A percentile compares a stretch with the other conserved stretches of the same genome.
These are phyloP conservation scores for Noctua fimbriata DNA, from an alignment of 2,888 invertebrate genomes.

Conservation along the genomic window DNA sequence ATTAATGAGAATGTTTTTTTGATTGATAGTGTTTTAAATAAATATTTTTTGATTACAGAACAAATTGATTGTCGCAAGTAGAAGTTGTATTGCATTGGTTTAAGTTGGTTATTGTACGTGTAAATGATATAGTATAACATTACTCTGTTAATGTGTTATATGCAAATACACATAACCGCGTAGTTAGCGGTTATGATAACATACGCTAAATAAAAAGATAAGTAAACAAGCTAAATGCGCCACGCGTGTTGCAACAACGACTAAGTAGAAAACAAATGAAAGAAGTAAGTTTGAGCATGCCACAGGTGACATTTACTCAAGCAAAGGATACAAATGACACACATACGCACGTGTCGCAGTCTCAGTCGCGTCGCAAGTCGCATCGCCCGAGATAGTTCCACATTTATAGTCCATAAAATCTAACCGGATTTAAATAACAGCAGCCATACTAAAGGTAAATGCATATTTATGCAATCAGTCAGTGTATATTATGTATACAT, in stretches of 20 bases:
- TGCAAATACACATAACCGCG: too few species aligned
- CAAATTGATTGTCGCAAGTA: not conserved
- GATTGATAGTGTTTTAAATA: conserved; percentile 25
- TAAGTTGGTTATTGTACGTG: not conserved
- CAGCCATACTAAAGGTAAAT: too few species aligned
- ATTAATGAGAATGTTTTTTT: conserved; percentile 23
- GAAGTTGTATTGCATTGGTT: not conserved
- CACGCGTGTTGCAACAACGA: not conserved
- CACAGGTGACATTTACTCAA: not conserved
- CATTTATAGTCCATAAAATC: not conserved
- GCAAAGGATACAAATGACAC: not conserved
- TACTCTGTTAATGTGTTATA: not conserved
- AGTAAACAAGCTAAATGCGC: too few species aligned
- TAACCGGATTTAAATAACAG: not conserved
- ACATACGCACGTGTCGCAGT: not conserved
- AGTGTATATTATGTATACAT: too few species aligned
- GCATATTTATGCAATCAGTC: too few species aligned
- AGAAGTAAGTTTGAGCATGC: not conserved
- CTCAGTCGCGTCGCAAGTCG: not conserved
- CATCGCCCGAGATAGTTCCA: not conserved
- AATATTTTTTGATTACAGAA: conserved; percentile 18
- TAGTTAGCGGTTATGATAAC: too few species aligned
- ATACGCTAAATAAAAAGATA: too few species aligned
- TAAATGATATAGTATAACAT: not conserved
- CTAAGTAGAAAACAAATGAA: not conserved